phyloP scores from a whole-genome alignment of 2,888 invertebrate species.

The Barypeithes pellucidus region DNA sequence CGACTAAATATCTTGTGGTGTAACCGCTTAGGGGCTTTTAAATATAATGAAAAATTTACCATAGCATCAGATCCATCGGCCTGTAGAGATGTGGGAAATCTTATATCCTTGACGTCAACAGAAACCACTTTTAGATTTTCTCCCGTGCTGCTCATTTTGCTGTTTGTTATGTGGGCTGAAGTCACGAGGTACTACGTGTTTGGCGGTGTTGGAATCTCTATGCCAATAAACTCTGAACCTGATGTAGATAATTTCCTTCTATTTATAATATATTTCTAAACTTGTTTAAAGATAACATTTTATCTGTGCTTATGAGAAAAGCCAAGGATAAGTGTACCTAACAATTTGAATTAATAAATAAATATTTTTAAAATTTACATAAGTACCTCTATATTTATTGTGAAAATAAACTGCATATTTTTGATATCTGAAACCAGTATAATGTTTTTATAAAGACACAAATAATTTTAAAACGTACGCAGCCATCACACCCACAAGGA shows the following conservation, averaged over 20 bases:
- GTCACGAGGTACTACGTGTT: background rate
- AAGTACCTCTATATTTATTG: too few species aligned
- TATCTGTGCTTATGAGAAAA: conserved; percentile 16
- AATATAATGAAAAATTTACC: conserved; percentile 71
- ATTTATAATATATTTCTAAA: conserved; percentile 21
- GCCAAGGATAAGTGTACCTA: background rate
- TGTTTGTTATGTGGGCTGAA: background rate
- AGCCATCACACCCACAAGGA: too few species aligned
- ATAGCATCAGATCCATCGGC: conserved; percentile 92
- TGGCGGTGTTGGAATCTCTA: background rate
- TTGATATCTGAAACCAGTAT: too few species aligned
- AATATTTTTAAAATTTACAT: background rate
- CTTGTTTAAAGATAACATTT: conserved; percentile 21
- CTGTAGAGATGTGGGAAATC: conserved; percentile 90
- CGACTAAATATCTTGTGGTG: too few species aligned
- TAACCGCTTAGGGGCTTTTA: too few species aligned
- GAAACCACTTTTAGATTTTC: conserved; percentile 71
- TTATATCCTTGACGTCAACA: conserved; percentile 80
- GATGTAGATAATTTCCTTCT: conserved; percentile 1
- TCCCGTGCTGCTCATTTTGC: conserved; percentile 26
- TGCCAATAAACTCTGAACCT: conserved; percentile 18
- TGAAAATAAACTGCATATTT: too few species aligned
- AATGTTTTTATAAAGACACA: too few species aligned
- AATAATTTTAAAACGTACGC: too few species aligned
- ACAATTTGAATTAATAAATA: background rate